These are phyloP conservation scores for Cerastis rubricosa DNA, from an alignment of 2,888 invertebrate species.

Conservation along the genomic window DNA sequence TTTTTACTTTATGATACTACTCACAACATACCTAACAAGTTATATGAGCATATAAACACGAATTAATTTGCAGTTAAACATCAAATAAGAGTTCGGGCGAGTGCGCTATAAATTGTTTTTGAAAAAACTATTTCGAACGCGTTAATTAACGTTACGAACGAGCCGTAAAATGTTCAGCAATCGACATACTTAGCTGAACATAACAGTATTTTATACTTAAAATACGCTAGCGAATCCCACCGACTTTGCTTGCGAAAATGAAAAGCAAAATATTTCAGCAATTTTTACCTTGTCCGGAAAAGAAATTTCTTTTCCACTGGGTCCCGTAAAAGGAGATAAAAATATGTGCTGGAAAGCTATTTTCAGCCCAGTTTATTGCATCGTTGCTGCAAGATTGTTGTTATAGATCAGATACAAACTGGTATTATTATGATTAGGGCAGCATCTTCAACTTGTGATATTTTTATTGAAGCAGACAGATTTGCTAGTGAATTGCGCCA, in stretches of 20 bases:
- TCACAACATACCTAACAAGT: conserved; percentile 5
- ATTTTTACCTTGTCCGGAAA: neutral
- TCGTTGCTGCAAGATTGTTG: neutral
- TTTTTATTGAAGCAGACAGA: neutral
- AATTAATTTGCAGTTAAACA: conserved; percentile 40
- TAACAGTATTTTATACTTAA: conserved; percentile 39
- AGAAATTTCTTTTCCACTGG: conserved; percentile 5
- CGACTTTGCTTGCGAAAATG: neutral
- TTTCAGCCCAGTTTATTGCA: conserved; percentile 3
- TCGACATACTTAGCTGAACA: conserved; percentile 49
- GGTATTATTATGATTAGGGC: neutral
- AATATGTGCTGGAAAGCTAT: neutral
- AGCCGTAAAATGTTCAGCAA: conserved; percentile 51
- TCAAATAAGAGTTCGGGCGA: conserved; percentile 34
- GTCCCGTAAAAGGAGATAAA: neutral
- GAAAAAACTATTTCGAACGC: conserved; percentile 47
- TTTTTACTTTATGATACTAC: neutral
- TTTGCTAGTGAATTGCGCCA: neutral
- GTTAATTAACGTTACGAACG: conserved; percentile 57
- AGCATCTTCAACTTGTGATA: neutral
- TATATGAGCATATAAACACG: conserved; percentile 2
- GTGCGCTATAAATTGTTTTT: conserved; percentile 28
- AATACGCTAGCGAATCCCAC: conserved; percentile 1
- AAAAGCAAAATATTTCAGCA: neutral
- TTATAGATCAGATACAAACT: too few species aligned